Evolutionary conservation across 2,797 vertebrate species (phyloP), one percentile per base, ranked within the genome.

Genomic region (Mastacembelus armatus): DNA sequence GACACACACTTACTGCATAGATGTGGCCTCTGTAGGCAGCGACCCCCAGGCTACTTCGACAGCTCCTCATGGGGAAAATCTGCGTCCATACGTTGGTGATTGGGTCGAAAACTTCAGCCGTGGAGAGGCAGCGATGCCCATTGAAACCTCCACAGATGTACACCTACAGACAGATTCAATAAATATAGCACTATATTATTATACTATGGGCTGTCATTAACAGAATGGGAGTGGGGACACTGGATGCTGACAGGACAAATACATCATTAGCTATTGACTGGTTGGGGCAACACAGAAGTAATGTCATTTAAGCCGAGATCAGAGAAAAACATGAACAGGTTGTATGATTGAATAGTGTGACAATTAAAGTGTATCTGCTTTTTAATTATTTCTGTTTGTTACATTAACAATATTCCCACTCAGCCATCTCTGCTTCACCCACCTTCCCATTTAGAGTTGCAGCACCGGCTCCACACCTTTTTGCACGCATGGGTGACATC

Each of bases 11-110:
- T 60, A 90, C 87, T 27, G 77, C 84, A 66, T 80, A 89, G 30
- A 91, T 59, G 2, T 7, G 19, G 14, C 44, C 64, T 14, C 18
- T 56, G 56, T 70, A 87, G 18, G 79, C 55, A 18, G 62, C 26
- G 6, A 85, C 66, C 1, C 85, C 77, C 81, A 0, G 92, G 88
- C 74, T 95, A 75, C 80, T 93, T 81, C 71, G 95, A 78, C 0
- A 91, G 84, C 74, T 76, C 10, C 26, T 64, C 86, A 96, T 96
- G 59, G 90, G 84, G 11, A 85, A 38, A 0, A 94, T 95, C 36
- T 92, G 57, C 0, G 86, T 95, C 95, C 95, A 96, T 62, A 93
- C 90, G 59, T 95, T 95, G 30, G 86, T 92, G 56, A 93, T 84
- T 0, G 95, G 93, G 66, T 94, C 50, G 0, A 94, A 96, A 0